Percentiles rank a stretch among this genome's conserved stretches.
Evolutionary conservation across 2,888 invertebrate species (phyloP).

Genomic region (Platycheirus albimanus): DNA sequence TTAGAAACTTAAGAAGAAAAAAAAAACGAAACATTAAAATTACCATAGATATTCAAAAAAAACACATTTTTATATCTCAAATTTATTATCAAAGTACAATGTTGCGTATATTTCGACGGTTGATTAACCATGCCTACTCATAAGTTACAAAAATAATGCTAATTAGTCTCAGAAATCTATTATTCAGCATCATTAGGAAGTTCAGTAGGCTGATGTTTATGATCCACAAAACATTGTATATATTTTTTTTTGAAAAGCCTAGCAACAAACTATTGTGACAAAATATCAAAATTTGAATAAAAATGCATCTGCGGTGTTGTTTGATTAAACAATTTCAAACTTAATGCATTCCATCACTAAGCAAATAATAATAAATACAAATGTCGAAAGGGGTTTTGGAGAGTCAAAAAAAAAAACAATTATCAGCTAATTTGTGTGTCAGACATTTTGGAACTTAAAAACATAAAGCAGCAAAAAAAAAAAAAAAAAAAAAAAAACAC

Average conservation of each 20-base stretch:
- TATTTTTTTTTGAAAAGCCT: too few species aligned
- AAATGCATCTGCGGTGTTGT: too few species aligned
- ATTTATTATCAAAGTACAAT: slow-evolving; percentile 16
- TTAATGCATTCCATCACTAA: slow-evolving; percentile 47
- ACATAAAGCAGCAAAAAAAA: too few species aligned
- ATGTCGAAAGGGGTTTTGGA: slow-evolving; percentile 48
- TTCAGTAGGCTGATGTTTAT: slow-evolving; percentile 45
- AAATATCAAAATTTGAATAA: too few species aligned
- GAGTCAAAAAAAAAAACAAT: slow-evolving; percentile 38
- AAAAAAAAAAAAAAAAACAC: too few species aligned
- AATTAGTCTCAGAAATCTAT: background rate
- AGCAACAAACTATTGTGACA: too few species aligned
- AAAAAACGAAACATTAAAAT: slow-evolving; percentile 1
- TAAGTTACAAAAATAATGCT: slow-evolving; percentile 24
- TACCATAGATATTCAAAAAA: slow-evolving; percentile 20
- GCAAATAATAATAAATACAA: slow-evolving; percentile 51
- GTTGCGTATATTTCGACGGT: too few species aligned
- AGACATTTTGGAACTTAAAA: slow-evolving; percentile 63
- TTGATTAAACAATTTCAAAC: slow-evolving; percentile 42
- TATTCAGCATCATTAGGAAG: background rate
- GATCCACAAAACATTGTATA: background rate
- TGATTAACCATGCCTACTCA: slow-evolving; percentile 17
- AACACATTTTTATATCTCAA: background rate
- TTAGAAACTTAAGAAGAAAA: slow-evolving; percentile 1
- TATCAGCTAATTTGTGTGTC: slow-evolving; percentile 67